phyloP scores from a whole-genome alignment of 2,113 vertebrate species.

The Epinephelus lanceolatus region DNA sequence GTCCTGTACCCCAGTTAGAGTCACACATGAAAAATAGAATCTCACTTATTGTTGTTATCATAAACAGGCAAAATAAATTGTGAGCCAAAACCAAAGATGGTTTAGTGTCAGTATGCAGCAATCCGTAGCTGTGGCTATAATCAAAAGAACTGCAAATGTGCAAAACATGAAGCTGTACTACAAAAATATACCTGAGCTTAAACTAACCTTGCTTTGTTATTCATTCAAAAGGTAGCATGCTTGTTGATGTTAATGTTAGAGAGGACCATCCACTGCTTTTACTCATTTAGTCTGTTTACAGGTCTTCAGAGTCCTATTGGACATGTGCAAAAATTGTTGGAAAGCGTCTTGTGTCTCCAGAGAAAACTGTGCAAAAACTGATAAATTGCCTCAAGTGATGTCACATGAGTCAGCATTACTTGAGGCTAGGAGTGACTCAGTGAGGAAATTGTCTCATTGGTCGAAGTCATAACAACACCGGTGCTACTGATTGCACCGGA shows the following conservation, averaged over 20 bases:
- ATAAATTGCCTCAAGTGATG: background rate
- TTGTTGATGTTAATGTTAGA: background rate
- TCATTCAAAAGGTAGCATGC: background rate
- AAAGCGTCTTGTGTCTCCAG: background rate
- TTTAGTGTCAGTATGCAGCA: background rate
- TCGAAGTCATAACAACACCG: too few relatives aligned
- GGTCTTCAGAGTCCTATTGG: too few relatives aligned
- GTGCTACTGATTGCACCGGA: too few relatives aligned
- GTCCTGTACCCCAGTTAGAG: background rate
- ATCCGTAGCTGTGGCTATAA: background rate
- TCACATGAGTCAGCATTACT: too few relatives aligned
- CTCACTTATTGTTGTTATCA: background rate
- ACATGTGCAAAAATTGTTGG: background rate
- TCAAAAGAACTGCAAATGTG: background rate
- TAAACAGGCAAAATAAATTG: background rate
- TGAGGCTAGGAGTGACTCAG: too few relatives aligned
- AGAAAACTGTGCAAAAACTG: background rate
- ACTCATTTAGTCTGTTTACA: too few relatives aligned
- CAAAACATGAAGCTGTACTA: background rate
- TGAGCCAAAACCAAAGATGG: background rate
- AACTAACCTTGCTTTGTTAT: background rate
- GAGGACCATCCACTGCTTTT: background rate
- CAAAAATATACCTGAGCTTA: background rate
- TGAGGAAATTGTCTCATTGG: too few relatives aligned
- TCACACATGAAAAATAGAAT: constrained; percentile 15